Percentiles rank a stretch among this genome's conserved stretches.
These are phyloP conservation scores for Aurelia sp. DNA, from an alignment of 30 jellyfish, hydroid and myxozoan genomes.

Conservation along the genomic window DNA sequence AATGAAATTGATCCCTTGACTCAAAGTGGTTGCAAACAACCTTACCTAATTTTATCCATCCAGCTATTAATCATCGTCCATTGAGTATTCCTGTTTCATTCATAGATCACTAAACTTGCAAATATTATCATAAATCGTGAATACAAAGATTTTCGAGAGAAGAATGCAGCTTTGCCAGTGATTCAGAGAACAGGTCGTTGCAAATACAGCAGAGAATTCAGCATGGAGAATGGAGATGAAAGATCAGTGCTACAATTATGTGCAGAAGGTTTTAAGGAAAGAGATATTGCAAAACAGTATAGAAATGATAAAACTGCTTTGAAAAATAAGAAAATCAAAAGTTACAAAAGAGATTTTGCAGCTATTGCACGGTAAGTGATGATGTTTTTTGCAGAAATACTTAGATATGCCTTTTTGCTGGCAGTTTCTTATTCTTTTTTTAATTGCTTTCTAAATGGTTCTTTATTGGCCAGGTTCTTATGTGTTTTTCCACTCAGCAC, in stretches of 20 bases:
- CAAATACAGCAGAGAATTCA: conserved; percentile 26
- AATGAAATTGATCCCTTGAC: no score
- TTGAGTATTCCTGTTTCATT: background rate
- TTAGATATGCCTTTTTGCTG: no score
- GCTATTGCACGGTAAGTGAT: conserved; percentile 48
- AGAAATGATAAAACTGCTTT: background rate
- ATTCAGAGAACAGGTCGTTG: background rate
- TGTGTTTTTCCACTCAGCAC: no score
- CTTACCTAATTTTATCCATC: no score
- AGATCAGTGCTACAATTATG: conserved; percentile 42
- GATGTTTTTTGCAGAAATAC: no score
- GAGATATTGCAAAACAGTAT: background rate
- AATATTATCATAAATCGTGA: conserved; percentile 28
- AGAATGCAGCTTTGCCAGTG: background rate
- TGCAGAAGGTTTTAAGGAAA: conserved; percentile 46
- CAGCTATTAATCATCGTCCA: no score
- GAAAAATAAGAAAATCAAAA: background rate
- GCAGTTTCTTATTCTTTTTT: no score
- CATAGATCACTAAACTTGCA: conserved; percentile 42
- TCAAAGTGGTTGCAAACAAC: no score
- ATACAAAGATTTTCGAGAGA: background rate
- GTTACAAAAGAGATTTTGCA: conserved; percentile 51
- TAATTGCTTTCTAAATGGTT: no score
- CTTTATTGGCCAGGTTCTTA: no score
- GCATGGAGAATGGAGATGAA: background rate